A percentile compares a stretch with the other conserved stretches of the same genome.
These are phyloP conservation scores for Xyrichtys novacula DNA, from an alignment of 2,797 vertebrate species.

Conservation along the genomic window DNA sequence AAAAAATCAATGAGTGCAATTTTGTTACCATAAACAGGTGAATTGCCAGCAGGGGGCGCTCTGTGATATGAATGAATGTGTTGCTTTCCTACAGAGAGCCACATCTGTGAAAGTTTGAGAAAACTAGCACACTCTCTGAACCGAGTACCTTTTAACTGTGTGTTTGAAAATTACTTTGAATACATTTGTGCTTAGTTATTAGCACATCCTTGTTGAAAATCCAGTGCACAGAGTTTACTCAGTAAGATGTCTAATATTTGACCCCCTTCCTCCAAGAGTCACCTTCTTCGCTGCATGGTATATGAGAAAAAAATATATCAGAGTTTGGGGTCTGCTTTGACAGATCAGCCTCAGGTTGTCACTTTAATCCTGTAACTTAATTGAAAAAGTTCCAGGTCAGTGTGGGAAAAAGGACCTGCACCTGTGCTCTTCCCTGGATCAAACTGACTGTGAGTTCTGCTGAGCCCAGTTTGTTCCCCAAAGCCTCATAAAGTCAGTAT, in stretches of 20 bases:
- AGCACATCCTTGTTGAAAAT: too few relatives aligned
- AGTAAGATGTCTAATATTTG: too few relatives aligned
- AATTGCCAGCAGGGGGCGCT: slow-evolving; percentile 17
- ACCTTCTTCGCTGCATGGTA: neutral
- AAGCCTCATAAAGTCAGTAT: neutral
- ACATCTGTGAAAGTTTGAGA: neutral
- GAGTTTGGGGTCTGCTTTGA: neutral
- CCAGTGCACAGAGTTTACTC: too few relatives aligned
- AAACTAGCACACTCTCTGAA: too few relatives aligned
- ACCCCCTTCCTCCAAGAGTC: neutral
- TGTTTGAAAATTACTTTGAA: too few relatives aligned
- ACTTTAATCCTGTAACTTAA: too few relatives aligned
- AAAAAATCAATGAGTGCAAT: neutral
- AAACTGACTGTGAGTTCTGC: neutral
- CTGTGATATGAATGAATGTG: neutral
- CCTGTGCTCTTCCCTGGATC: slow-evolving; percentile 23
- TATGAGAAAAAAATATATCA: neutral
- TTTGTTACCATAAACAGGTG: neutral
- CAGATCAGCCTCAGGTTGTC: slow-evolving; percentile 14
- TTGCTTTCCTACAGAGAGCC: neutral
- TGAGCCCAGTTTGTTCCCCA: neutral
- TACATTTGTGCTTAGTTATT: too few relatives aligned
- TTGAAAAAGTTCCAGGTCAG: too few relatives aligned
- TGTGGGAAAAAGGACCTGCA: slow-evolving; percentile 20
- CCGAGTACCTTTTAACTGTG: too few relatives aligned